Base-by-base conservation (phyloP, 2,113 vertebrate genomes). In the Carassius auratus region DNA sequence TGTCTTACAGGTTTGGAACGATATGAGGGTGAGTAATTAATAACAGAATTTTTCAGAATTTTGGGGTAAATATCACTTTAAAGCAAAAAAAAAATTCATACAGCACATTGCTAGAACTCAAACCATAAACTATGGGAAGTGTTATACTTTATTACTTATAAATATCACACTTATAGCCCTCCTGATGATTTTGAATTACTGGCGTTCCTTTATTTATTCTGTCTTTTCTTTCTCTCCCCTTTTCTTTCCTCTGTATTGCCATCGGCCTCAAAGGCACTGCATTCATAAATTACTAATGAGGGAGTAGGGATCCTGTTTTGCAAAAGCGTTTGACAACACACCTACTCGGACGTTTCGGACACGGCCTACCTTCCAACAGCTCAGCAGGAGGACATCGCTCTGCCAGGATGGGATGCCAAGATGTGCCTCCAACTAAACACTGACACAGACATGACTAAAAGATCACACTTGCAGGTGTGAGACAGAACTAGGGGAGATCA, bases 271-370 rank as follows among this genome's bases (percentile, higher is more conserved):
- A 52, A 75, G 73, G 73, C 36, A 7, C 85, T 87, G 90, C 89
- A 91, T 90, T 89, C 87, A 88, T 93, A 89, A 92, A 92, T 93
- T 88, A 93, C 91, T 92, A 91, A 93, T 91, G 90, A 92, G 66
- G 85, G 86, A 86, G 88, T 19, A 33, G 88, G 88, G 86, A 90
- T 86, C 88, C 86, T 38, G 81, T 89, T 91, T 80, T 42, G 26
- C 52, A 17, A 64, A 71, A 74, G 88, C 90, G 88, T 85, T 91
- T 78, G 83, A 85, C 91, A 89, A 77, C 87, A 89, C 83, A 87
- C 81, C 84, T 84, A 77, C 48, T 77, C 77, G 69, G 33, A 61
- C 30, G 36, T 42, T 38, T 61, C 83, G 19, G 85, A 81, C 80
- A 62, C 2, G 0, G 42, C 57, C 62, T 26, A 36, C 84, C 80